Base-by-base conservation (phyloP, 2,797 vertebrate genomes). In the Hypotaenidia okinawae region DNA sequence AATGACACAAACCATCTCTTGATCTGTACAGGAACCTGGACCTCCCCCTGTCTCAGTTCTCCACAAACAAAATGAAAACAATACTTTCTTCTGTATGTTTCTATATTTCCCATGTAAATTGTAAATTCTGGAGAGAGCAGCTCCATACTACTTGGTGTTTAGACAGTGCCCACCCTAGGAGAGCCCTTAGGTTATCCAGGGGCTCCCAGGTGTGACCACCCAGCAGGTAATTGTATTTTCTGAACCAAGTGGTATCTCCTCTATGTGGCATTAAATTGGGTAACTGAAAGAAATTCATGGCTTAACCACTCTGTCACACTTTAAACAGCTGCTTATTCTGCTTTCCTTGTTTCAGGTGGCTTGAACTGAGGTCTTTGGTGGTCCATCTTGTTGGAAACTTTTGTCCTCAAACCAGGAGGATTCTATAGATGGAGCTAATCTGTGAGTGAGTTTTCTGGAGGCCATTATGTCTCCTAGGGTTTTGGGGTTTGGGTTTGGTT, bases 381-480 rank as follows among this genome's bases (percentile, higher is more conserved):
- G 74, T 75, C 80, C 86, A 64, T 47, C 54, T 75, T 1, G 0
- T 23, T 55, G 90, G 68, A 87, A 90, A 87, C 49, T 47, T 90
- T 24, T 49, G 35, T 90, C 58, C 55, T 94, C 39, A 11, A 54
- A 59, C 10, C 72, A 76, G 59, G 79, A 79, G 68, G 84, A 77
- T 68, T 51, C 41, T 83, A 9, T 32, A 58, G 77, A 69, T 57
- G 69, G 84, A 90, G 74, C 47, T 76, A 27, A 74, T 30, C 27
- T 18, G 1, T 10, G 25, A 78, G 91, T 92, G 64, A 87, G 62
- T 93, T 94, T 93, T 87, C 86, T 86, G 74, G 92, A 90, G 87
- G 70, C 92, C 72, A 28, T 93, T 89, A 23, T 25, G 8, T 70
- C 87, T 92, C 75, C 75, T 57, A 45, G 30, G 73, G 77, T 72